Conservation (phyloP, 1,140 invertebrate genomes). For the Drosophila asahinai region DNA sequence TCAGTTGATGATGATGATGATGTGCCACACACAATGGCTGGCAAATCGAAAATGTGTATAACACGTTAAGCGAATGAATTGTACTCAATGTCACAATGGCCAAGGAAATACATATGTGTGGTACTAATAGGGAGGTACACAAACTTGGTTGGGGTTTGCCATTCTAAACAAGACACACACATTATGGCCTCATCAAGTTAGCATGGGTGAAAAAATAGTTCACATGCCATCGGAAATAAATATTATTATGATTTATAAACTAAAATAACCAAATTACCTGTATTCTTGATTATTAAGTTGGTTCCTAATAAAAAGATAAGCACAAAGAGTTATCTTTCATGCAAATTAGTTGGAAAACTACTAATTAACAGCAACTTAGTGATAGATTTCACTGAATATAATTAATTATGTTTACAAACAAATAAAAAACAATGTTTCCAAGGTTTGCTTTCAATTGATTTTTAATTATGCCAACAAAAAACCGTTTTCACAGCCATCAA, state of each 20-base stretch:
- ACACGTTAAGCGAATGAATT: slow-evolving; percentile 51
- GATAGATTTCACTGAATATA: not conserved
- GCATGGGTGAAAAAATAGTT: not conserved
- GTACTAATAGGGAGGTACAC: not conserved
- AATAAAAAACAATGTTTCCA: too few relatives aligned
- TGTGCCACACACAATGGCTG: slow-evolving; percentile 40
- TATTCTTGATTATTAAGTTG: not conserved
- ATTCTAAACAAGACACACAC: not conserved
- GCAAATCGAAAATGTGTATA: slow-evolving; percentile 50
- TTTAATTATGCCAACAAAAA: not conserved
- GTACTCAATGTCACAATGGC: slow-evolving; percentile 30
- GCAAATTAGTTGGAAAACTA: not conserved
- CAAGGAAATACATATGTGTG: slow-evolving; percentile 6
- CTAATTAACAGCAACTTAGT: not conserved
- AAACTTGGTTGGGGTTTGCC: not conserved
- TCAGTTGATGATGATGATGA: slow-evolving; percentile 37
- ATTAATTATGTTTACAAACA: not conserved
- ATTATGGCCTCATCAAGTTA: not conserved
- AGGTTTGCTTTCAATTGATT: not conserved
- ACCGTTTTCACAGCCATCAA: too few relatives aligned
- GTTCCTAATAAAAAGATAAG: too few relatives aligned
- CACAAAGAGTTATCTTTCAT: not conserved
- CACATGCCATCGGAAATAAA: not conserved
- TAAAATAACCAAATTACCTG: not conserved
- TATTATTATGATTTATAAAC: not conserved